Percentiles rank a stretch among this genome's conserved stretches.
phyloP scores from a whole-genome alignment of 2,113 vertebrate genomes.

The Zapus hudsonius region DNA sequence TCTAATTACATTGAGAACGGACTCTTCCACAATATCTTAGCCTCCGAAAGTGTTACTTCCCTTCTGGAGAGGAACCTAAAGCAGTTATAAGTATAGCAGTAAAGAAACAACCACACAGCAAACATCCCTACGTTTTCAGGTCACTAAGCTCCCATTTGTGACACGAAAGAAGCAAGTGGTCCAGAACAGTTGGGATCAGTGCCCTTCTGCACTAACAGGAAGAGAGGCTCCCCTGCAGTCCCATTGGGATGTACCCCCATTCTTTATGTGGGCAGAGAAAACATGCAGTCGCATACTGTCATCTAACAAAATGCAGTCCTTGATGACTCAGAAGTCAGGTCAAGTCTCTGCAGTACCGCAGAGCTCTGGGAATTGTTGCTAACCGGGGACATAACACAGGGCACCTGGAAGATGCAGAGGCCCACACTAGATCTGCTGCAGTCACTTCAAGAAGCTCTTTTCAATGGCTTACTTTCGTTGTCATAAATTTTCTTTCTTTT shows the following conservation, averaged over 20 bases:
- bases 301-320: conserved; percentile 36
- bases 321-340: conserved; percentile 51
- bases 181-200: neutral
- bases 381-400: neutral
- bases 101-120: neutral
- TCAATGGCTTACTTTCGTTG: neutral
- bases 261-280: conserved; percentile 7
- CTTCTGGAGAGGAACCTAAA: neutral
- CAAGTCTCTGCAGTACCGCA: neutral
- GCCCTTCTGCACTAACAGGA: neutral
- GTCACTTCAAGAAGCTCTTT: neutral
- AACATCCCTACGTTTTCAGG: neutral
- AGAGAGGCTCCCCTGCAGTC: neutral
- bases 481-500: too few relatives aligned
- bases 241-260: too few relatives aligned
- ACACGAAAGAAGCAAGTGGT: conserved; percentile 20
- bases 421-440: neutral
- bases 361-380: neutral
- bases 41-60: neutral
- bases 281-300: conserved; percentile 16
- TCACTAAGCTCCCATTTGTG: neutral
- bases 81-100: neutral
- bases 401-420: neutral
- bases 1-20: neutral
- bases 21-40: neutral